These are phyloP conservation scores for Gryon sp. DNA, from an alignment of 1,140 invertebrate species.

Conservation along the genomic window DNA sequence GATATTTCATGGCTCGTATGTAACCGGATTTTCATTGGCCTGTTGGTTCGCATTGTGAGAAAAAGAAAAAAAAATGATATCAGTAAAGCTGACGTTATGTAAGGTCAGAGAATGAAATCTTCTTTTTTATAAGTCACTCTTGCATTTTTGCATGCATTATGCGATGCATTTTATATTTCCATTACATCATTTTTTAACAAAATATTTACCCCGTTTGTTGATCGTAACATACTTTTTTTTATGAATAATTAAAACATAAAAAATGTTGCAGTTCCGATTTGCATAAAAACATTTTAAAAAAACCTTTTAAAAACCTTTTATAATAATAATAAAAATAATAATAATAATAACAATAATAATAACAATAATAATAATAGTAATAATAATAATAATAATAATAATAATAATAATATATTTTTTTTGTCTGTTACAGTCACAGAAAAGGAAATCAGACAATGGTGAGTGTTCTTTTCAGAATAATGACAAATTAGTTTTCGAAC, in stretches of 20 bases:
- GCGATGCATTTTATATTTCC: conserved; percentile 2
- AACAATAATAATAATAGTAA: too few relatives aligned
- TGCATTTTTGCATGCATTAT: conserved; percentile 12
- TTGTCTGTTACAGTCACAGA: conserved; percentile 88
- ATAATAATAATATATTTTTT: background rate
- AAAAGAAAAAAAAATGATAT: too few relatives aligned
- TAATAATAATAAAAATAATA: background rate
- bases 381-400: too few relatives aligned
- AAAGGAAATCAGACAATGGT: conserved; percentile 92
- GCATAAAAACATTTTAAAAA: too few relatives aligned
- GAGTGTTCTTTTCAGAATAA: conserved; percentile 75
- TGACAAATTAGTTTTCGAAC: background rate
- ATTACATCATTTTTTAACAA: too few relatives aligned
- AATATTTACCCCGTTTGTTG: too few relatives aligned
- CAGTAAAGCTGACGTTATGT: conserved; percentile 1
- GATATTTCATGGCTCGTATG: conserved; percentile 3
- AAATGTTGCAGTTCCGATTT: too few relatives aligned
- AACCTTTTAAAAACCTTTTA: too few relatives aligned
- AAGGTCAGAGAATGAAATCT: conserved; percentile 17
- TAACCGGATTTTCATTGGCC: conserved; percentile 4
- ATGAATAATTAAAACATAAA: too few relatives aligned
- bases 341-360: too few relatives aligned
- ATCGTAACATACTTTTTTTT: too few relatives aligned
- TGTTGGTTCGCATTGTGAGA: conserved; percentile 7
- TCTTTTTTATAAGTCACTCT: conserved; percentile 10